These are phyloP conservation scores for Meteorus cinctellus DNA, from an alignment of 2,888 invertebrate species.

Conservation along the genomic window DNA sequence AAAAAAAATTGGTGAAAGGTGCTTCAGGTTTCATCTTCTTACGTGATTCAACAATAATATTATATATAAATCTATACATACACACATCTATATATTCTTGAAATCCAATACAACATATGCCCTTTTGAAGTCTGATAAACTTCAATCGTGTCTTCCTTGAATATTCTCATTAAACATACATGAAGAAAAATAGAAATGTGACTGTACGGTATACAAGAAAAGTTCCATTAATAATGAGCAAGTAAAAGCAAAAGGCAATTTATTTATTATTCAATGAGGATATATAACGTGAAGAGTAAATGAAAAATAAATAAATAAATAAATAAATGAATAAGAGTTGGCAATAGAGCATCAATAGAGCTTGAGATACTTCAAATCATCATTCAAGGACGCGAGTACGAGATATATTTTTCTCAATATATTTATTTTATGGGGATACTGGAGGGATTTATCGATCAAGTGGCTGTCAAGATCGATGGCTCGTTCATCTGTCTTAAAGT, in stretches of 20 bases:
- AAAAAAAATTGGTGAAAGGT: constrained; percentile 65
- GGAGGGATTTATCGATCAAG: constrained; percentile 38
- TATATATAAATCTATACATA: constrained; percentile 19
- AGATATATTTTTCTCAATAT: neutral
- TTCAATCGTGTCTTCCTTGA: constrained; percentile 31
- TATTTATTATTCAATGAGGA: neutral
- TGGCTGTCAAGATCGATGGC: constrained; percentile 36
- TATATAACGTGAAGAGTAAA: neutral
- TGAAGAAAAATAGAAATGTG: constrained; percentile 4
- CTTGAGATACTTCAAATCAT: constrained; percentile 2
- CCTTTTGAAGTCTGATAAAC: constrained; percentile 61
- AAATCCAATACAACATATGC: constrained; percentile 48
- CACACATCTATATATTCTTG: constrained; percentile 8
- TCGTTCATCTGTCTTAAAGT: constrained; percentile 7
- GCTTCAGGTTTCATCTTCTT: constrained; percentile 61
- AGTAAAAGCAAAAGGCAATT: neutral
- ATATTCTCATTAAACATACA: too few species aligned
- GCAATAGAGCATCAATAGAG: neutral
- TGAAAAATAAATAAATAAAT: neutral
- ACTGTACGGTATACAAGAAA: neutral
- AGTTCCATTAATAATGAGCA: constrained; percentile 3
- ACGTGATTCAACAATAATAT: constrained; percentile 67
- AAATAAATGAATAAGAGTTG: neutral
- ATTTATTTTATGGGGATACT: constrained; percentile 28
- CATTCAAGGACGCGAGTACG: constrained; percentile 25